Evolutionary conservation across 2,888 invertebrate genomes (phyloP).

Genomic region (Sesamia inferens): DNA sequence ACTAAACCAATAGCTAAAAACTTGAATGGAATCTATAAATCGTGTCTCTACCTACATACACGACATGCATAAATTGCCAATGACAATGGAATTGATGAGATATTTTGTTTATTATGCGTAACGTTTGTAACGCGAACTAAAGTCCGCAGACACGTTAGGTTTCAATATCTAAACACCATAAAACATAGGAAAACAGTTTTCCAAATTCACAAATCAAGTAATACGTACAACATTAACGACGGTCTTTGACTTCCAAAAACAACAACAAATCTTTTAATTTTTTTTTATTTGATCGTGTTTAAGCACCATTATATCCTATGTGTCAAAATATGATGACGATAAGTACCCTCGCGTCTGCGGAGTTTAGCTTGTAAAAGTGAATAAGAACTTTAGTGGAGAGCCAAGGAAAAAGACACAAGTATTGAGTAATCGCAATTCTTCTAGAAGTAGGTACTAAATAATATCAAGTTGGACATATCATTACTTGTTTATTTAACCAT

Average conservation of each 20-base stretch:
- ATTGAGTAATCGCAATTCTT: constrained; percentile 22
- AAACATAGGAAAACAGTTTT: neutral
- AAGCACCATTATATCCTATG: neutral
- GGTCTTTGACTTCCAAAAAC: neutral
- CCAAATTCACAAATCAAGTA: neutral
- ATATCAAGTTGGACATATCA: constrained; percentile 38
- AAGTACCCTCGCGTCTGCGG: neutral
- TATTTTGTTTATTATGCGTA: neutral
- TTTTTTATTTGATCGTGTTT: neutral
- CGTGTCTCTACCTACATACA: neutral
- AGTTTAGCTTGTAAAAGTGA: neutral
- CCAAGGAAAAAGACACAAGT: constrained; percentile 14
- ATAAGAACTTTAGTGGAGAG: neutral
- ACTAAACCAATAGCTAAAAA: no score
- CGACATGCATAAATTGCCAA: neutral
- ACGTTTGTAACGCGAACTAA: neutral
- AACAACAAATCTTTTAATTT: neutral
- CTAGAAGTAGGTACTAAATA: constrained; percentile 20
- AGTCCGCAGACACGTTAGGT: neutral
- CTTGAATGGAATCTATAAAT: neutral
- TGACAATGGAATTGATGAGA: neutral
- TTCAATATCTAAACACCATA: neutral
- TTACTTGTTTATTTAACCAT: constrained; percentile 66
- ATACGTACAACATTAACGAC: neutral
- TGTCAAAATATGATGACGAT: neutral